Percentiles rank a stretch among this genome's conserved stretches.
phyloP scores from a whole-genome alignment of 2,888 invertebrate genomes.

The Stenodera caucasica region DNA sequence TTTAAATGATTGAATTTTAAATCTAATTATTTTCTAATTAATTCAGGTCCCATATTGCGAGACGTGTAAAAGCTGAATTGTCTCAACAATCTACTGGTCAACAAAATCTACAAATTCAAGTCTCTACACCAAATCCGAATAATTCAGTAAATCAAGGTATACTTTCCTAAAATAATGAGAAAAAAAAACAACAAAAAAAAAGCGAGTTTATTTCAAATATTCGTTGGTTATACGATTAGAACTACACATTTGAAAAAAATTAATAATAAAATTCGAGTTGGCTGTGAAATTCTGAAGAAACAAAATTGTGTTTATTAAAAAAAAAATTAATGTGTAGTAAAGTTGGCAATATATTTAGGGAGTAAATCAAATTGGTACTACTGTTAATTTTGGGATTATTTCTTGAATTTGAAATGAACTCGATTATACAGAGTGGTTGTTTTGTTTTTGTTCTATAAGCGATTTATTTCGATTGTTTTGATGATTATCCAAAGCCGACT shows the following conservation, averaged over 20 bases:
- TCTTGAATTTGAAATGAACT: neutral
- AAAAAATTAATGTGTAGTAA: neutral
- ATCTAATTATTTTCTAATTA: too few species aligned
- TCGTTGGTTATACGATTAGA: conserved; percentile 14
- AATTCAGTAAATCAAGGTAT: conserved; percentile 39
- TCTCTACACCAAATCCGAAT: conserved; percentile 51
- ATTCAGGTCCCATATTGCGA: conserved; percentile 77
- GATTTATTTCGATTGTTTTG: neutral
- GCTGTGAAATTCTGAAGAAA: conserved; percentile 36
- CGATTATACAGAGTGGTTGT: neutral
- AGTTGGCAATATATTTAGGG: neutral
- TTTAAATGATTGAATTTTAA: too few species aligned
- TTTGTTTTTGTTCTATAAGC: neutral
- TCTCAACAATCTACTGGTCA: conserved; percentile 63
- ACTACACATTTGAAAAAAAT: conserved; percentile 7
- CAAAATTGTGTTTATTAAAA: conserved; percentile 10
- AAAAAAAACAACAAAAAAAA: neutral
- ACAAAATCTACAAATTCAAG: conserved; percentile 51
- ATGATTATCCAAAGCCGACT: conserved; percentile 20
- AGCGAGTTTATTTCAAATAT: conserved; percentile 3
- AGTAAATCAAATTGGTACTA: neutral
- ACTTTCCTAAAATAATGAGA: conserved; percentile 36
- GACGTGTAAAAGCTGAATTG: conserved; percentile 81
- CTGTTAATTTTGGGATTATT: neutral
- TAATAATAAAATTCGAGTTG: conserved; percentile 30